Conservation (phyloP, 2,797 vertebrate genomes). For the Micrastur ruficollis region DNA sequence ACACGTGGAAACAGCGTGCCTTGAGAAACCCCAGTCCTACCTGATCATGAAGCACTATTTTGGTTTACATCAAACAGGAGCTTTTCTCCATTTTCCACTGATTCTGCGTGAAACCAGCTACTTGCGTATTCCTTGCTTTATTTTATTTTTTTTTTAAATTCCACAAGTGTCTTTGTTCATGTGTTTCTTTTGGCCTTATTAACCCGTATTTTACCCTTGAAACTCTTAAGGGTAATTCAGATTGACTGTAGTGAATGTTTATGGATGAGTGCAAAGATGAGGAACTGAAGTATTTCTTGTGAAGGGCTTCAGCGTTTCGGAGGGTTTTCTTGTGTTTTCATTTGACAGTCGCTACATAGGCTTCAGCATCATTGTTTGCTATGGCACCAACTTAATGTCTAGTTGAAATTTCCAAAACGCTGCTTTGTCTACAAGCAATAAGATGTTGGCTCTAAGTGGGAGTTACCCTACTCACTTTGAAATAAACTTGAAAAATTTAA, state of each 20-base stretch:
- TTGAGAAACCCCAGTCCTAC: background rate
- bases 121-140: background rate
- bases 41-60: background rate
- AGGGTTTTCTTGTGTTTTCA: background rate
- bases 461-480: background rate
- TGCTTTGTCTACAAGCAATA: background rate
- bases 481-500: background rate
- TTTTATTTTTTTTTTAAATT: background rate
- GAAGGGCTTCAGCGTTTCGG: background rate
- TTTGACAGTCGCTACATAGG: background rate
- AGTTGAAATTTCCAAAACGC: background rate
- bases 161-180: background rate
- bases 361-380: background rate
- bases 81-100: background rate
- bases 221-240: background rate
- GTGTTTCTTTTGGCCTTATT: background rate
- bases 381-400: background rate
- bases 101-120: background rate
- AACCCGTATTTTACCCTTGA: background rate
- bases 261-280: background rate
- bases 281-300: background rate
- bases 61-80: background rate
- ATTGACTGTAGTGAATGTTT: background rate
- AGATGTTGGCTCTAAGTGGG: background rate
- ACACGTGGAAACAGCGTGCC: background rate